Conservation (phyloP, 1,140 invertebrate species). For the Mya arenaria region DNA sequence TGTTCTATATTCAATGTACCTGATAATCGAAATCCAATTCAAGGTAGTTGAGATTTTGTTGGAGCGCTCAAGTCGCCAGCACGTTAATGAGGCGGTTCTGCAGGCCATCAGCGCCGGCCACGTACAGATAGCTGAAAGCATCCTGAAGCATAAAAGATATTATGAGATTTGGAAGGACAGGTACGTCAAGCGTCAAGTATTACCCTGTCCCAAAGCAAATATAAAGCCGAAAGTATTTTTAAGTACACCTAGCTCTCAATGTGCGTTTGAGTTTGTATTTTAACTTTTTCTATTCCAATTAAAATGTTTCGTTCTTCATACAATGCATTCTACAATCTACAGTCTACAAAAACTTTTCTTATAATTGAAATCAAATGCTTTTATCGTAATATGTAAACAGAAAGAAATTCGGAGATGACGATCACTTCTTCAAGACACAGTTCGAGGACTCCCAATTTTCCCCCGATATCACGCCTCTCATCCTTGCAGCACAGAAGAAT, state of each 20-base stretch:
- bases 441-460: conserved; percentile 74
- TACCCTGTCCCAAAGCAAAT: too few relatives aligned
- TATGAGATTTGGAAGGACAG: conserved; percentile 72
- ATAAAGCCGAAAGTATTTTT: too few relatives aligned
- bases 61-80: conserved; percentile 69
- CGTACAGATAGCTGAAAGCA: conserved; percentile 77
- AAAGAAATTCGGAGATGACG: conserved; percentile 68
- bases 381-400: too few relatives aligned
- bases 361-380: too few relatives aligned
- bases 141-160: conserved; percentile 78
- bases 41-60: conserved; percentile 74
- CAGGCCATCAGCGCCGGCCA: conserved; percentile 79
- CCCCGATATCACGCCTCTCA: conserved; percentile 78
- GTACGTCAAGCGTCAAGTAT: too few relatives aligned
- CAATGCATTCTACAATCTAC: too few relatives aligned
- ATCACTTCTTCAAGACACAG: conserved; percentile 71
- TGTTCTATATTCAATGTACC: too few relatives aligned
- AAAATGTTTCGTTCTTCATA: too few relatives aligned
- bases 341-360: too few relatives aligned
- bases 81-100: conserved; percentile 79
- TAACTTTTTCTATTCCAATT: too few relatives aligned
- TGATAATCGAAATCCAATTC: background rate
- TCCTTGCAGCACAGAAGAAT: conserved; percentile 79
- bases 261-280: too few relatives aligned
- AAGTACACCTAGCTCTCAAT: too few relatives aligned